phyloP scores from a whole-genome alignment of 2,888 invertebrate genomes.

The Tetranychus piercei region DNA sequence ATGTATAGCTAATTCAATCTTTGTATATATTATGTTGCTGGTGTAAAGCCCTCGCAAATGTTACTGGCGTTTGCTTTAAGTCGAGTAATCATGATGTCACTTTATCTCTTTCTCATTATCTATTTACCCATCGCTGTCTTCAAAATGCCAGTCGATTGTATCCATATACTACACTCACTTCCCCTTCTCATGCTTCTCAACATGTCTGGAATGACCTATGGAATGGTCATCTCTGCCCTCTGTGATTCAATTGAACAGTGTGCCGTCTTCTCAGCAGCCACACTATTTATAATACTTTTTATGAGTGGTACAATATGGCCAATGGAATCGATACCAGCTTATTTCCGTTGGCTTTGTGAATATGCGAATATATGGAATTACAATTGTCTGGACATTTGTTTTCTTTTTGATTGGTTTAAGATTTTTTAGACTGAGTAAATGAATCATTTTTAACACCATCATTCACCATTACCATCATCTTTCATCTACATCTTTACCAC shows the following conservation, averaged over 20 bases:
- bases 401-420: slow-evolving; percentile 9
- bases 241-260: slow-evolving; percentile 6
- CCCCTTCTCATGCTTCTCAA: slow-evolving; percentile 5
- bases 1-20: too few relatives aligned
- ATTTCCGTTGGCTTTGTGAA: slow-evolving; percentile 51
- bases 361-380: slow-evolving; percentile 42
- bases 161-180: not conserved
- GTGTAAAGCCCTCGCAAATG: slow-evolving; percentile 3
- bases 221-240: not conserved
- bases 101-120: not conserved
- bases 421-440: slow-evolving; percentile 2
- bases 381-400: not conserved
- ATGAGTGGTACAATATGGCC: slow-evolving; percentile 73
- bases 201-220: slow-evolving; percentile 12
- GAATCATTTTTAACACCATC: not conserved
- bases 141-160: slow-evolving; percentile 1
- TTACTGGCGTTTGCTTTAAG: slow-evolving; percentile 4
- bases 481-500: too few relatives aligned
- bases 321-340: slow-evolving; percentile 76
- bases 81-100: slow-evolving; percentile 2
- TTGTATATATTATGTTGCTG: slow-evolving; percentile 9
- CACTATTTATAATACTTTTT: slow-evolving; percentile 10
- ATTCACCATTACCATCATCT: too few relatives aligned
- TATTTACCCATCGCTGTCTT: slow-evolving; percentile 9
- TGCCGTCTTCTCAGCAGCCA: slow-evolving; percentile 6